Conservation (phyloP, 2,113 vertebrate genomes). For the Entomyzon cyanotis region DNA sequence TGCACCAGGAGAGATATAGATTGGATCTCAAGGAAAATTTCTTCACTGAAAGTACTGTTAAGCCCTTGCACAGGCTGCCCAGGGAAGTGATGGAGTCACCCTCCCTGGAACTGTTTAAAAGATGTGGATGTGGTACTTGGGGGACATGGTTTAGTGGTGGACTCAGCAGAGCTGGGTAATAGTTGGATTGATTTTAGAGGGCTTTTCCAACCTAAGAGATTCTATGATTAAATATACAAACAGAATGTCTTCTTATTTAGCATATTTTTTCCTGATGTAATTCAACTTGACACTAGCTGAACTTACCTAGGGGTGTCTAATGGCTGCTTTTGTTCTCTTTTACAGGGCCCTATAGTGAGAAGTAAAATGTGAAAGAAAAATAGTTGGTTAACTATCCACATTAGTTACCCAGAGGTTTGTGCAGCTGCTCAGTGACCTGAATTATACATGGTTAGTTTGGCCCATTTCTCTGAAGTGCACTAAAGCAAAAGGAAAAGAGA, state of each 20-base stretch:
- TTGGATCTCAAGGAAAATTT: not conserved
- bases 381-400: not conserved
- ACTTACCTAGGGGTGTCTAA: not conserved
- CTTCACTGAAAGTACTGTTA: not conserved
- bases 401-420: not conserved
- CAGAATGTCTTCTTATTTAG: not conserved
- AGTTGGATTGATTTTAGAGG: not conserved
- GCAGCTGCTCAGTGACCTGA: slow-evolving; percentile 9
- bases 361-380: not conserved
- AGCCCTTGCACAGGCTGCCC: not conserved
- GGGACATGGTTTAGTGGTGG: not conserved
- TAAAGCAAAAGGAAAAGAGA: not conserved
- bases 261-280: not conserved
- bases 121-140: not conserved
- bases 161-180: not conserved
- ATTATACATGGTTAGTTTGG: not conserved
- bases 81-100: not conserved
- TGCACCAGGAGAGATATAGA: not conserved
- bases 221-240: not conserved
- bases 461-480: not conserved
- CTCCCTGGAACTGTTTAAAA: not conserved
- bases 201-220: not conserved
- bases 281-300: not conserved
- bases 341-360: not conserved
- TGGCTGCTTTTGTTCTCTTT: not conserved